Evolutionary conservation across 1,140 invertebrate genomes (phyloP), one percentile per base, ranked within the genome.

Genomic region (Drosophila arawakana): DNA sequence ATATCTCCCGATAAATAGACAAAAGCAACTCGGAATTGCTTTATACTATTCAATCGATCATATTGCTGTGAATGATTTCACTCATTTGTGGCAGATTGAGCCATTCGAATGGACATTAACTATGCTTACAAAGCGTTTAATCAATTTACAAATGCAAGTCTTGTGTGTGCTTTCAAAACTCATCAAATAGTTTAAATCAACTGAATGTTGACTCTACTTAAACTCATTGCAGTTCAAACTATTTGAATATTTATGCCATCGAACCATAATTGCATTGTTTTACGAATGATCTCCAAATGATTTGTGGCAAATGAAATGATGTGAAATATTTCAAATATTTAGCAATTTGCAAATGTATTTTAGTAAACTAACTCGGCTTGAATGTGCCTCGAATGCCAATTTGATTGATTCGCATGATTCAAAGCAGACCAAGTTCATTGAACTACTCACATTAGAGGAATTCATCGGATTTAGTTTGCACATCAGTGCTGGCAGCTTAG

Each of bases 1-100:
- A 41, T 50, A 52, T 18, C 35, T 37, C 47, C 37, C 52, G 47
- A 54, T 63, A 63, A 63, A 63, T 52, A 52, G 60, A 63, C 46
- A 52, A 63, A 30, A 41, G 30, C 34, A 63, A 63, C 18, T 63
- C 25, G 46, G 37, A 52, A 52, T 52, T 39, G 63, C 50, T 46
- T 66, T 57, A 57, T 66, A n/a, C 50, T 18, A 15, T 54, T 15
- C 8, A 7, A 54, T 54, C 50, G 50, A 54, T 54, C 35, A 57
- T 21, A 57, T 57, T 9, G n/a, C 1, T 50, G 34, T 50, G 59
- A 65, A 55, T 66, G 50, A 66, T 55, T 34, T 37, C 49, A 44
- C 41, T 63, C 35, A 63, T 63, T 41, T n/a, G 34, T 52, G 13
- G 25, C 57, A 46, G 25, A 59, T 59, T 60, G 47, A 11, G 47